Evolutionary conservation across 2,113 vertebrate species (phyloP).

Genomic region (Orientallactaga bullata): DNA sequence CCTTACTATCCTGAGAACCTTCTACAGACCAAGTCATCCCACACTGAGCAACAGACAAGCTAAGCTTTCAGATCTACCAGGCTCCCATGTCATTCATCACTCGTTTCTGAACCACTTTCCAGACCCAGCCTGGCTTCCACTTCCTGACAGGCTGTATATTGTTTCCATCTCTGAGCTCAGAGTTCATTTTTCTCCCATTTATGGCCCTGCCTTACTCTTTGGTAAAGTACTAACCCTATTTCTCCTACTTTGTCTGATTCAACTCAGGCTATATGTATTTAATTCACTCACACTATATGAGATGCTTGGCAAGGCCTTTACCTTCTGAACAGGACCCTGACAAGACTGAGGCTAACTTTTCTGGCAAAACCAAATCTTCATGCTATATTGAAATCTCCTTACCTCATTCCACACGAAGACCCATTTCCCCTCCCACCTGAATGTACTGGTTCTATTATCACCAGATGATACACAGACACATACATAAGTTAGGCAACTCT

Average conservation of each 20-base stretch:
- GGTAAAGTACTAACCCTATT: conserved; percentile 5
- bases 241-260: conserved; percentile 27
- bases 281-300: neutral
- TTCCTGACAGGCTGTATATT: conserved; percentile 69
- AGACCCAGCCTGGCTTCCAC: conserved; percentile 5
- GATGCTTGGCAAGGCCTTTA: neutral
- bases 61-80: neutral
- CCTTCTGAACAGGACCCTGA: neutral
- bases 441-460: neutral
- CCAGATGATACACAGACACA: neutral
- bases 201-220: conserved; percentile 61
- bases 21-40: neutral
- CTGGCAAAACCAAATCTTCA: neutral
- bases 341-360: neutral
- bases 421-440: neutral
- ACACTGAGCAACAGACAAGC: neutral
- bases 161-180: conserved; percentile 44
- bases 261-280: neutral
- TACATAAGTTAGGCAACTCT: neutral
- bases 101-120: conserved; percentile 45
- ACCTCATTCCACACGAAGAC: neutral
- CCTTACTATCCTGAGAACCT: neutral
- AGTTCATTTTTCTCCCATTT: conserved; percentile 81
- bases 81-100: conserved; percentile 40
- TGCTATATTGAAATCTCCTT: neutral